Percentiles rank a stretch among this genome's conserved stretches.
Evolutionary conservation across 2,113 vertebrate genomes (phyloP).

Genomic region (Clarias gariepinus): DNA sequence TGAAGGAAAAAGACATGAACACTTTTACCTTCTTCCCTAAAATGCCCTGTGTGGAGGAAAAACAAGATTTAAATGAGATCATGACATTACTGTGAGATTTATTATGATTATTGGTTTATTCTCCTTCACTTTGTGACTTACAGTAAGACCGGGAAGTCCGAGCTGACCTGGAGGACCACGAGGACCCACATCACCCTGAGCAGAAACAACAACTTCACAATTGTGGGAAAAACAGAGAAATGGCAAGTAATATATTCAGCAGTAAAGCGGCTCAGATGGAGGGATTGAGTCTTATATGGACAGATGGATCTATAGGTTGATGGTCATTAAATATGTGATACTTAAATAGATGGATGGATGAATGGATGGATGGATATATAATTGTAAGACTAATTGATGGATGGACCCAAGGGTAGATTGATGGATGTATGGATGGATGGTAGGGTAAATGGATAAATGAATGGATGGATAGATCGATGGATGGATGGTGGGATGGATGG

Average conservation of each 20-base stretch:
- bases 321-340: not conserved
- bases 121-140: slow-evolving; percentile 56
- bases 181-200: slow-evolving; percentile 67
- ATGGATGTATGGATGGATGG: not conserved
- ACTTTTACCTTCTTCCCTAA: slow-evolving; percentile 67
- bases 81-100: not conserved
- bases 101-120: not conserved
- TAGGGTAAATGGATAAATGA: not conserved
- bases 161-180: slow-evolving; percentile 59
- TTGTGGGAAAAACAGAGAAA: not conserved
- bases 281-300: not conserved
- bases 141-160: slow-evolving; percentile 62
- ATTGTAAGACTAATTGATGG: no score
- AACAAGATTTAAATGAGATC: not conserved
- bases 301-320: not conserved
- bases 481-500: not conserved
- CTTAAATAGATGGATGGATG: not conserved
- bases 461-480: not conserved
- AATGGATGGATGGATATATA: not conserved
- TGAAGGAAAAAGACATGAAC: not conserved
- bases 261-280: not conserved
- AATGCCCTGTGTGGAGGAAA: slow-evolving; percentile 67
- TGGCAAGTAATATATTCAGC: not conserved
- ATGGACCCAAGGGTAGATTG: no score
- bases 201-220: not conserved